Base-by-base conservation (phyloP, 2,113 vertebrate species). In the Formicarius rufipectus region DNA sequence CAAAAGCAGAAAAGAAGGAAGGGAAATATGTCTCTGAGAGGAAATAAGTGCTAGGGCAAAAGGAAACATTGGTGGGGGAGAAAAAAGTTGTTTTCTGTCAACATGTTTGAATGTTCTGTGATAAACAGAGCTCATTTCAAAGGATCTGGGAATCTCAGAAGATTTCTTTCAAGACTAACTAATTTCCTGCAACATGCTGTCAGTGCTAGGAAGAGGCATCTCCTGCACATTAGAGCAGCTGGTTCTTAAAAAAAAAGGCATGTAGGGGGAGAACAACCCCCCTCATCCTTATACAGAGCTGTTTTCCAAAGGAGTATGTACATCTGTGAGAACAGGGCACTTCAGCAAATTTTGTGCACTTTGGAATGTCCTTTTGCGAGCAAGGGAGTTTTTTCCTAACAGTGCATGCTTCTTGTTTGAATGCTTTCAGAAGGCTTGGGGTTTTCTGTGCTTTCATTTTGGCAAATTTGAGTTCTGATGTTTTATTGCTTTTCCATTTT, bases 101-200 rank as follows among this genome's bases (percentile, higher is more conserved):
- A 35, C 6, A 3, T 67, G 21, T 60, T 94, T 90, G 35, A 37
- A 60, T 74, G 55, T 42, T 42, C 37, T 47, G 30, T 85, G 47
- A 18, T 66, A 69, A 90, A 91, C 30, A 66, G 63, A 78, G 50
- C 71, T 66, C 27, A 25, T 56, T 89, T 90, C 78, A 95, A 93
- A 97, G 94, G 67, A 69, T 68, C 16, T 80, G 81, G 75, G 58
- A 87, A 83, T 93, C 71, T 83, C 30, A n/a, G 73, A 82, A 53
- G 30, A 33, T 58, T 91, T 87, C 52, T 93, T 95, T 90, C 58
- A 76, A 87, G 88, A 62, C 24, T 30, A 44, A 76, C 60, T 33
- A 47, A 64, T 91, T 95, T 91, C 93, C 62, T 96, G 74, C 66
- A 78, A 4, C 25, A 16, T 0, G 4, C 69, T 91, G 49, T 82